Evolutionary conservation across 2,888 invertebrate species (phyloP), one percentile per base, ranked within the genome.

Genomic region (Cetonia aurata): DNA sequence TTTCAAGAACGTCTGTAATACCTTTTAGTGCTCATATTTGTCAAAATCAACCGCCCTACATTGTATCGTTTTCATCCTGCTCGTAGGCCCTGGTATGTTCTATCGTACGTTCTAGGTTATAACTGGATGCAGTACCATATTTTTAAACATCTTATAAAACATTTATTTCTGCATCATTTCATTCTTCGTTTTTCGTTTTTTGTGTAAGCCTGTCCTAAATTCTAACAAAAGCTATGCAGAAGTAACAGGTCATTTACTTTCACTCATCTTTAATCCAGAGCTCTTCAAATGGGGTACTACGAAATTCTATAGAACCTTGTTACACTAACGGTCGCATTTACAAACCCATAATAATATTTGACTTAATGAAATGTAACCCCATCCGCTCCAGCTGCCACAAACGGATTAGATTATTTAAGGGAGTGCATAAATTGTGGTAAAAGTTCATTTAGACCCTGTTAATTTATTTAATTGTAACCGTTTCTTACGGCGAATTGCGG

Each of bases 381-480:
- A 48, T 50, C 37, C 33, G 37, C 50, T 50, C 25, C 31, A 48
- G n/a, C 50, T 52, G 12, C 37, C 50, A 37, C 48, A 33, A 31
- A 46, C 17, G 62, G 10, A 56, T 68, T 68, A 68, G 68, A 57
- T 57, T 68, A 57, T 57, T 68, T 57, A 68, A 55, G 17, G 31
- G 68, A 46, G 56, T 33, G 46, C 68, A 41, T 68, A 68, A 68
- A 68, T 68, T 68, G 68, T 48, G 68, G 68, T 25, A 15, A 37
- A 68, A 68, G 57, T 57, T 68, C 68, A 68, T 68, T 68, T 68
- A 31, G 50, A 57, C 56, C 41, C 68, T 33, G 48, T 57, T 68
- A 68, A 68, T 68, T 68, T 68, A 68, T 68, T 48, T 68, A 57
- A 68, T 68, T 68, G 41, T 57, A 68, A 46, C 57, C 46, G 50